These are phyloP conservation scores for Pachyrhynchus sulphureomaculatus DNA, from an alignment of 1,140 invertebrate species.

Conservation along the genomic window DNA sequence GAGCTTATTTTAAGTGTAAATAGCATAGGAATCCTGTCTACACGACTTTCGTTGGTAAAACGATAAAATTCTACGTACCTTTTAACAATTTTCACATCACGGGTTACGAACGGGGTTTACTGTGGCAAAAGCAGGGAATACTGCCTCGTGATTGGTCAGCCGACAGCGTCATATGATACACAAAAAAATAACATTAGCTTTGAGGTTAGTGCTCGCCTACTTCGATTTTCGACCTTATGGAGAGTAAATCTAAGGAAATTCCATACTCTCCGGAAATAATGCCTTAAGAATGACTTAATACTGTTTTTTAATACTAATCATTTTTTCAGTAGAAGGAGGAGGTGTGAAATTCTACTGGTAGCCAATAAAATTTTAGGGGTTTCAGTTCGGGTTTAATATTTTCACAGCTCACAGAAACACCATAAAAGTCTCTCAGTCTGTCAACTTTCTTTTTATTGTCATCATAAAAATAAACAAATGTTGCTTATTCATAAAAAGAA, in stretches of 20 bases:
- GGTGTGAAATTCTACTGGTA: conserved; percentile 15
- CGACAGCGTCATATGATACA: conserved; percentile 51
- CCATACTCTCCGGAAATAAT: conserved; percentile 14
- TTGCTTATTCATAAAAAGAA: too few relatives aligned
- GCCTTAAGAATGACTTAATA: conserved; percentile 29
- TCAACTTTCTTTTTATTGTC: too few relatives aligned
- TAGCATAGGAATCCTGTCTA: conserved; percentile 36
- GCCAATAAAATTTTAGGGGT: conserved; percentile 22
- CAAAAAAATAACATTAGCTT: conserved; percentile 49
- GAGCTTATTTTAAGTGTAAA: conserved; percentile 31
- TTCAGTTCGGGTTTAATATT: neutral
- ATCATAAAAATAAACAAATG: too few relatives aligned
- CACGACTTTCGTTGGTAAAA: conserved; percentile 51
- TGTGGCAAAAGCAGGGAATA: conserved; percentile 47
- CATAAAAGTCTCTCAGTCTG: too few relatives aligned
- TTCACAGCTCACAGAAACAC: neutral
- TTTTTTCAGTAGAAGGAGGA: conserved; percentile 19
- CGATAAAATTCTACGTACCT: conserved; percentile 55
- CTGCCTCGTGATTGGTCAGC: conserved; percentile 45
- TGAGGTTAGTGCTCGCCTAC: conserved; percentile 40
- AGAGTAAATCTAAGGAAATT: neutral
- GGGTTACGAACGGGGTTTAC: conserved; percentile 50
- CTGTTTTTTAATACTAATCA: conserved; percentile 26
- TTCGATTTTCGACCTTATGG: conserved; percentile 33
- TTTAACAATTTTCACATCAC: conserved; percentile 51